Conservation (phyloP, 2,797 vertebrate species). For the Lycodopsis pacificus region DNA sequence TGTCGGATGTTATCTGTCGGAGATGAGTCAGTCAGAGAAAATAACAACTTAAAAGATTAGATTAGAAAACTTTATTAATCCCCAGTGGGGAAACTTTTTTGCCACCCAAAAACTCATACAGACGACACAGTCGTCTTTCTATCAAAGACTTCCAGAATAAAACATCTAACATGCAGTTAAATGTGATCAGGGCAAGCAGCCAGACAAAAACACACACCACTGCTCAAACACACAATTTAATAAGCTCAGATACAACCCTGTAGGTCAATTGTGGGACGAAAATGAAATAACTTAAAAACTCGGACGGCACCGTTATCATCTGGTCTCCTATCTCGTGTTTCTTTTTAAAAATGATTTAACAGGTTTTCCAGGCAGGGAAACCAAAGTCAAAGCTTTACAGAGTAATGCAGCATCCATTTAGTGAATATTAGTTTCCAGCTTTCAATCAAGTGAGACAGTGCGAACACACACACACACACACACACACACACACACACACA, state of each 20-base stretch:
- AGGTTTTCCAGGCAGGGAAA: constrained; percentile 23
- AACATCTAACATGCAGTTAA: constrained; percentile 31
- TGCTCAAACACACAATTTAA: constrained; percentile 46
- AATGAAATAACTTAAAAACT: constrained; percentile 41
- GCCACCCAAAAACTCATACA: too few relatives aligned
- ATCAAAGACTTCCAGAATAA: constrained; percentile 12
- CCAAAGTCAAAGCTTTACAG: constrained; percentile 49
- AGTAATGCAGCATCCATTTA: constrained; percentile 44
- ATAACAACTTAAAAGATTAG: neutral
- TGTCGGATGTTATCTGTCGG: constrained; percentile 16
- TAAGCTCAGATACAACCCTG: constrained; percentile 26
- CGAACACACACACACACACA: constrained; percentile 2
- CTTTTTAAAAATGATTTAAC: constrained; percentile 27
- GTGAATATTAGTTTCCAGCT: constrained; percentile 15
- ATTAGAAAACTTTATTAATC: too few relatives aligned
- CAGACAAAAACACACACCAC: constrained; percentile 27
- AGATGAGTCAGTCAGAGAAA: constrained; percentile 24
- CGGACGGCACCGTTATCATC: constrained; percentile 20
- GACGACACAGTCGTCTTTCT: too few relatives aligned
- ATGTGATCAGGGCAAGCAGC: constrained; percentile 35
- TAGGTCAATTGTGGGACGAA: constrained; percentile 35
- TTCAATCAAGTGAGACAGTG: constrained; percentile 32
- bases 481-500: constrained; percentile 10
- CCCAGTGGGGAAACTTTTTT: too few relatives aligned
- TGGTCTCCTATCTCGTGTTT: constrained; percentile 12